phyloP scores from a whole-genome alignment of 2,113 vertebrate species.

The Tilapia sparmanii region DNA sequence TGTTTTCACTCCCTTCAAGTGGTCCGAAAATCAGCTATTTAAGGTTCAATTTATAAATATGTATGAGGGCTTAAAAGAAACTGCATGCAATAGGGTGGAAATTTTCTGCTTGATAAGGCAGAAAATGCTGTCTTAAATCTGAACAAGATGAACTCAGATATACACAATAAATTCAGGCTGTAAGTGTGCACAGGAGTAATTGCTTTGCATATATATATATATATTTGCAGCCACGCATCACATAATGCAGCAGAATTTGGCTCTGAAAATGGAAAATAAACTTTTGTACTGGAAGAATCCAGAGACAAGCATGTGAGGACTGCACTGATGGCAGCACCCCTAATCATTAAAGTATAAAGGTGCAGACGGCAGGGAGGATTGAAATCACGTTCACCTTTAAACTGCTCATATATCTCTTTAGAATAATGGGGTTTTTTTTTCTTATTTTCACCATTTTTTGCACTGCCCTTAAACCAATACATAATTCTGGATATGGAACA shows the following conservation, averaged over 20 bases:
- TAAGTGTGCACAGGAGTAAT: background rate
- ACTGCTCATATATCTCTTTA: background rate
- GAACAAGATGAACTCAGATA: background rate
- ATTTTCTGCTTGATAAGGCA: background rate
- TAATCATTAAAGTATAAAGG: background rate
- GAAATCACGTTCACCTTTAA: background rate
- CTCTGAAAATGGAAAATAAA: background rate
- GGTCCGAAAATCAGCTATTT: background rate
- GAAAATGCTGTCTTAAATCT: background rate
- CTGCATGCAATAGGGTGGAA: background rate
- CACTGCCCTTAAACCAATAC: background rate
- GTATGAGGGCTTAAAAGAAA: background rate
- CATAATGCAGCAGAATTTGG: background rate
- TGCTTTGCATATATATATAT: background rate
- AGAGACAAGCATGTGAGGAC: background rate
- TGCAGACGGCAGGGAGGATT: background rate
- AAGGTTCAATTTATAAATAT: background rate
- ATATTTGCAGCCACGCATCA: background rate
- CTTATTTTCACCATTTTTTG: background rate
- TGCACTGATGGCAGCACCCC: background rate
- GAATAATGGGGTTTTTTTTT: background rate
- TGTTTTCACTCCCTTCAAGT: background rate
- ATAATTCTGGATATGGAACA: background rate
- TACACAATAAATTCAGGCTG: background rate
- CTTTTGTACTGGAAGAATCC: background rate